phyloP scores from a whole-genome alignment of 2,113 vertebrate species.

The Syrrhaptes paradoxus region DNA sequence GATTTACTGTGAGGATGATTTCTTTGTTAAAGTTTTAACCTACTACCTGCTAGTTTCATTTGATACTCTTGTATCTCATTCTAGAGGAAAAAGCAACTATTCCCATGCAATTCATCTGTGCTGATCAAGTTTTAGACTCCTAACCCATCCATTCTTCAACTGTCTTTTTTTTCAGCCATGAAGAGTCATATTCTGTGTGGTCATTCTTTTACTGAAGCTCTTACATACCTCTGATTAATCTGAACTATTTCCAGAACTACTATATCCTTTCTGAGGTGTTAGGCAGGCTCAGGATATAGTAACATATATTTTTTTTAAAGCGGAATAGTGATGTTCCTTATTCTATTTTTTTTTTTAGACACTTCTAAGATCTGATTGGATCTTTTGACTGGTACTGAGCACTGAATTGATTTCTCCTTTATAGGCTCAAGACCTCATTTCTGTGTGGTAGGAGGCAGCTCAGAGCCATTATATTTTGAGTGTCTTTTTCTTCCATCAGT shows the following conservation, averaged over 20 bases:
- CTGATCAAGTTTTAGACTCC: neutral
- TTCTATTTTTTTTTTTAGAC: neutral
- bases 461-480: neutral
- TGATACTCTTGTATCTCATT: neutral
- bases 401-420: neutral
- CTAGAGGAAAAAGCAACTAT: neutral
- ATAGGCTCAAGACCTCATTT: neutral
- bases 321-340: neutral
- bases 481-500: neutral
- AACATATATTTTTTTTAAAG: neutral
- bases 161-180: neutral
- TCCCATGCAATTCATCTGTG: neutral
- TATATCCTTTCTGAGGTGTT: neutral
- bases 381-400: neutral
- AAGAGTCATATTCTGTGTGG: neutral
- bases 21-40: neutral
- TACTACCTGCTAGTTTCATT: neutral
- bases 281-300: neutral
- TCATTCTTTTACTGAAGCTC: neutral
- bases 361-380: neutral
- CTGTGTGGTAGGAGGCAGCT: neutral
- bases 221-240: neutral
- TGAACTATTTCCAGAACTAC: neutral
- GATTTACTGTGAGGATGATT: neutral
- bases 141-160: neutral